Evolutionary conservation across 1,140 invertebrate genomes (phyloP).

Genomic region (Acyrthosiphon pisum): DNA sequence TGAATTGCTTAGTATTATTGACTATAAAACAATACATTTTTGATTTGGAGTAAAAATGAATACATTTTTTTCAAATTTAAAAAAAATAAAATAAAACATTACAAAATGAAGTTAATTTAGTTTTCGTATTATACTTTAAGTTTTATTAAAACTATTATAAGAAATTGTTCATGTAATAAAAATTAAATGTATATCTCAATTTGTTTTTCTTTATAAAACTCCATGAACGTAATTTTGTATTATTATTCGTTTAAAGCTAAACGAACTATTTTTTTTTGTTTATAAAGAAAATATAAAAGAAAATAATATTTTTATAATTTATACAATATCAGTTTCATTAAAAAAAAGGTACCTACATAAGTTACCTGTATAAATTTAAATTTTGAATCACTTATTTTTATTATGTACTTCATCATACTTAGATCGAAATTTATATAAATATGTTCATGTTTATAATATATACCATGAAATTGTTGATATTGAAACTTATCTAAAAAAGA

Average conservation of each 20-base stretch:
- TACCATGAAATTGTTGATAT: background rate
- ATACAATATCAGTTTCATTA: background rate
- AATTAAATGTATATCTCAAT: background rate
- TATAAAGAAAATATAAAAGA: background rate
- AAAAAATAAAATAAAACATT: background rate
- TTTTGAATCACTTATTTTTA: background rate
- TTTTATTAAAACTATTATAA: constrained; percentile 11
- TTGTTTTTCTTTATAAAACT: background rate
- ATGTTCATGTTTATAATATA: background rate
- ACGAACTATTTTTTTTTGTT: background rate
- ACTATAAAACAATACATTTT: background rate
- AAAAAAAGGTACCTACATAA: background rate
- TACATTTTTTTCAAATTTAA: background rate
- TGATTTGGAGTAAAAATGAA: background rate
- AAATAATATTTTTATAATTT: background rate
- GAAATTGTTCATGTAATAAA: background rate
- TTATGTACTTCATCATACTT: background rate
- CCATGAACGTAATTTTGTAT: background rate
- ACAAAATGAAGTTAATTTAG: background rate
- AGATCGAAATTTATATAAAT: background rate
- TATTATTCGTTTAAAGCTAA: background rate
- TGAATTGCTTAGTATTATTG: background rate
- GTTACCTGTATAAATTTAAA: background rate
- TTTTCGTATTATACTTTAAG: background rate
- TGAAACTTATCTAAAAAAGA: background rate